Conservation (phyloP, 2,113 vertebrate species). For the Scortum barcoo region DNA sequence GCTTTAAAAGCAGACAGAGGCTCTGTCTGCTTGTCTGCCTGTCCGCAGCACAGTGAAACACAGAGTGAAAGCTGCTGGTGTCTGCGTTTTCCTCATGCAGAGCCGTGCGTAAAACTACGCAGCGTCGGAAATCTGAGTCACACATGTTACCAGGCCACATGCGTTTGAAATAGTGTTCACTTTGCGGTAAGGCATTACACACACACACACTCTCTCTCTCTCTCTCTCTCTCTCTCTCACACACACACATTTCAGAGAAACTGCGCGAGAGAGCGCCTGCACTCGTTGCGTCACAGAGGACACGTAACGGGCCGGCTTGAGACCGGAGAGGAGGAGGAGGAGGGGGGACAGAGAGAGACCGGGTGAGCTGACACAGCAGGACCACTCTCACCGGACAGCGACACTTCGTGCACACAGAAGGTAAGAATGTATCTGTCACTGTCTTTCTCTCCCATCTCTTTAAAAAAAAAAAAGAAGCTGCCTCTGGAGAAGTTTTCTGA, state of each 20-base stretch:
- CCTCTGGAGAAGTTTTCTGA: slow-evolving; percentile 32
- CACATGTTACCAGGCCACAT: background rate
- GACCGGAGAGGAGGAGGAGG: slow-evolving; percentile 22
- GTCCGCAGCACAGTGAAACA: background rate
- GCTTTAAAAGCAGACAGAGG: background rate
- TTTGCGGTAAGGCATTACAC: background rate
- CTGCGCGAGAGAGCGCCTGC: slow-evolving; percentile 35
- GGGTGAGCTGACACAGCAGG: slow-evolving; percentile 15
- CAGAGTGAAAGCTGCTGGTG: background rate
- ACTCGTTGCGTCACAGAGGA: slow-evolving; percentile 68
- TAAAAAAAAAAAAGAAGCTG: background rate
- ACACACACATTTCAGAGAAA: background rate
- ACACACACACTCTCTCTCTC: background rate
- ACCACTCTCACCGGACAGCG: background rate
- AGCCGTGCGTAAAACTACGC: background rate
- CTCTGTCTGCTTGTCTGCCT: background rate
- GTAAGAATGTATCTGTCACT: slow-evolving; percentile 10
- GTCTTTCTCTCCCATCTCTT: too few species aligned
- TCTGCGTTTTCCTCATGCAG: too few species aligned
- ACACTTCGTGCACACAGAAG: slow-evolving; percentile 17
- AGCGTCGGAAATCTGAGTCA: too few species aligned
- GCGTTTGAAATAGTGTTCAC: background rate
- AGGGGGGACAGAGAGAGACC: background rate
- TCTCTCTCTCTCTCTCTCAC: background rate
- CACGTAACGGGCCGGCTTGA: slow-evolving; percentile 56